Base-by-base conservation (phyloP, 2,797 vertebrate species). In the Petrocephalus sullivani region DNA sequence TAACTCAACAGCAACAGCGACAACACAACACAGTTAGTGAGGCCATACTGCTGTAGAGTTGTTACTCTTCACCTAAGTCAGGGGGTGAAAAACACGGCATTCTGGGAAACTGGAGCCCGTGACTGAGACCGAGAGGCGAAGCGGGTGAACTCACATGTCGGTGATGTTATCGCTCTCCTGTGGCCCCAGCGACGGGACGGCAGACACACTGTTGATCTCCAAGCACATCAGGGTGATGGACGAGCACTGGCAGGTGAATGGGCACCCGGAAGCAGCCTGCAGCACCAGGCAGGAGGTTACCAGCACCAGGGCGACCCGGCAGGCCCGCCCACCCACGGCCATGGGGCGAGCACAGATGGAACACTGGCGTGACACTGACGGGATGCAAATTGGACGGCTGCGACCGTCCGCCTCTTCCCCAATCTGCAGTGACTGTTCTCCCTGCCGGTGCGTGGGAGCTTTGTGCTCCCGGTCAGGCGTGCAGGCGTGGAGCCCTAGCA, bases 161-260 rank as follows among this genome's bases (percentile, higher is more conserved):
- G 96, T 96, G 91, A 96, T 90, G 67, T 96, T 96, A 91, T 96
- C 96, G 37, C 95, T 95, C 90, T 96, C 96, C 71, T 95, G 94
- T 3, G 6, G 54, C 0, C 91, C 92, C 93, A 96, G 90, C 0
- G 89, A 87, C 0, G 96, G 95, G 90, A 96, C 89, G 93, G 90
- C 90, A 89, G 82, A 58, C 90, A 96, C 93, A 0, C 92, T 92
- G 4, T 95, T 89, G 0, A 88, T 37, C 81, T 95, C 94, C 92
- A 94, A 91, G 88, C 96, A 96, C 91, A 94, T 95, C 87, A 96
- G 90, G 93, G 93, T 93, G 91, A 94, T 87, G 2, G 94, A 94
- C 53, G 92, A 96, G 91, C 96, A 96, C 37, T 94, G 93, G 89
- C 96, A 96, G 46, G 93, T 92, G 0, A 89, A 87, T 0, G 95